These are phyloP conservation scores for Eueides isabella DNA, from an alignment of 1,140 invertebrate genomes.

Conservation along the genomic window DNA sequence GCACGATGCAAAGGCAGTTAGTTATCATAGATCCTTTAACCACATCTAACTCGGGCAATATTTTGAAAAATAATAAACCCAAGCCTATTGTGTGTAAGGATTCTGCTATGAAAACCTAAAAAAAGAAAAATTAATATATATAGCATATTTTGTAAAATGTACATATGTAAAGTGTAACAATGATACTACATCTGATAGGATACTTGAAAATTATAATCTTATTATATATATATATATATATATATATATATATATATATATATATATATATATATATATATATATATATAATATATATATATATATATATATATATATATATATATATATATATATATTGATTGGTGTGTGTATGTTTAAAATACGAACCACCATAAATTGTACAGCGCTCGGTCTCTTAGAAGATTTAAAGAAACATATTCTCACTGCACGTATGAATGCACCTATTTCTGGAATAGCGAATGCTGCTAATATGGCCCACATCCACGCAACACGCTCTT, in stretches of 20 bases:
- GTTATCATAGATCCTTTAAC: conserved; percentile 96
- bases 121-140: not conserved
- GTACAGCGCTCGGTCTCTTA: conserved; percentile 84
- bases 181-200: too few relatives aligned
- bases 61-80: conserved; percentile 91
- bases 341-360: not conserved
- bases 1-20: conserved; percentile 95
- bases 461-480: conserved; percentile 96
- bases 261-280: too few relatives aligned
- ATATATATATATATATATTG: too few relatives aligned
- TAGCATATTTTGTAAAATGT: too few relatives aligned
- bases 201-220: too few relatives aligned
- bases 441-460: conserved; percentile 93
- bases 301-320: too few relatives aligned
- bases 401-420: conserved; percentile 96
- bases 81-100: conserved; percentile 93
- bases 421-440: conserved; percentile 90
- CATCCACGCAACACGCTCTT: conserved; percentile 94
- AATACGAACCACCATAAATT: conserved; percentile 84
- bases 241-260: too few relatives aligned
- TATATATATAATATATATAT: too few relatives aligned
- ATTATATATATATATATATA: too few relatives aligned
- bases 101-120: conserved; percentile 90
- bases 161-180: too few relatives aligned
- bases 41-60: conserved; percentile 95